Base-by-base conservation (phyloP, 1,140 invertebrate species). In the Ruditapes philippinarum region DNA sequence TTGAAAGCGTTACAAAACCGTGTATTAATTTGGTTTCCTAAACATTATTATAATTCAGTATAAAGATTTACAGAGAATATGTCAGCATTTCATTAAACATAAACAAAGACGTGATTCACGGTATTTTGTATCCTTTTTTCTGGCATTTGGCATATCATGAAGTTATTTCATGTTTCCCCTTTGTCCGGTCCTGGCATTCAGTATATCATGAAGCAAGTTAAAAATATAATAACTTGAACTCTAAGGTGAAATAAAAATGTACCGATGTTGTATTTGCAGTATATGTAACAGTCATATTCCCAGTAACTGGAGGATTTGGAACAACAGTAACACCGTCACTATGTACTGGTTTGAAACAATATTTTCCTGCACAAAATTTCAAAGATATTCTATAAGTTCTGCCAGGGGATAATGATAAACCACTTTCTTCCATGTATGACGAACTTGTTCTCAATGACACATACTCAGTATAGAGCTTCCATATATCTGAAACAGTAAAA, bases 291-390 rank as follows among this genome's bases (percentile, higher is more conserved):
- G 65, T 19, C 31, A 70, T 36, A 4, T 70, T 40, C 62, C 91
- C 91, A 25, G 88, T 19, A 79, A 17, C 17, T 14, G 89, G 79
- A 45, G 91, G 90, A n/a, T 70, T 65, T 22, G 70, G 25, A 51
- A 68, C 51, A 28, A 92, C 57, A 14, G 73, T 74, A 0, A 92
- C 88, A 40, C 91, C 91, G 57, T 89, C 60, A 84, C 88, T 92
- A 45, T 83, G 73, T 17, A 88, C 74, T 11, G 89, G 78, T 11
- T 88, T 36, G 28, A 57, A 73, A 70, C 91, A 92, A 19, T 70
- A 49, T 28, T 74, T 40, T 5, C 38, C 80, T n/a, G 73, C 70
- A 82, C 91, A 92, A 19, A 89, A 88, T 54, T 85, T 87, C 14
- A 92, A n/a, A 4, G 74, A 60, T 28, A 83, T 38, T 17, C 89